A percentile compares a stretch with the other conserved stretches of the same genome.
phyloP scores from a whole-genome alignment of 37 sponge, comb jelly and placozoan genomes.

The Crambe crambe region DNA sequence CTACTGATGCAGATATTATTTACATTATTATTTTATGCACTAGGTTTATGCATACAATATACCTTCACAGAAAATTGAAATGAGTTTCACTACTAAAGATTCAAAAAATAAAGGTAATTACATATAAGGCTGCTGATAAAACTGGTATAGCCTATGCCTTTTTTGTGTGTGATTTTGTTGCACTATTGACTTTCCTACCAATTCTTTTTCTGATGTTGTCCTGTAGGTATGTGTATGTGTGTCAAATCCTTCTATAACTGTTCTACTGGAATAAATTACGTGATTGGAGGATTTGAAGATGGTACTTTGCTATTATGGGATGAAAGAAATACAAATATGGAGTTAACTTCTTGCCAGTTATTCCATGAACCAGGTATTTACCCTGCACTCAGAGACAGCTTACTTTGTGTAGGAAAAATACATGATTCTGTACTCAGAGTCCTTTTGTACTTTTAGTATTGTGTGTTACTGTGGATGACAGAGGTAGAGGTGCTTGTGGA shows the following conservation, averaged over 20 bases:
- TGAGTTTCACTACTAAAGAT: neutral
- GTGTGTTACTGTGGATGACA: neutral
- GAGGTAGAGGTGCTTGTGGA: constrained; percentile 31
- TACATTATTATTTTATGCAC: too few relatives aligned
- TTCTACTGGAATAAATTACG: constrained; percentile 2
- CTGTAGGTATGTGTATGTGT: constrained; percentile 62
- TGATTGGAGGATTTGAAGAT: constrained; percentile 75
- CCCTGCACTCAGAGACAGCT: too few relatives aligned
- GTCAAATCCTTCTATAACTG: neutral
- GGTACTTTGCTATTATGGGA: constrained; percentile 69
- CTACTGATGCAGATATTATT: too few relatives aligned
- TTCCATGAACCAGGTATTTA: constrained; percentile 59
- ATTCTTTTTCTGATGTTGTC: too few relatives aligned
- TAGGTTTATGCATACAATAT: neutral
- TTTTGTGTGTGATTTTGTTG: too few relatives aligned
- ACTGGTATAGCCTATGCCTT: too few relatives aligned
- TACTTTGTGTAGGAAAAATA: too few relatives aligned
- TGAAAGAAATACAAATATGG: constrained; percentile 9
- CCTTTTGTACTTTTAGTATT: neutral
- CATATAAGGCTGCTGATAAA: too few relatives aligned
- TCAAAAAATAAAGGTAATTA: neutral
- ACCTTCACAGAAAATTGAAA: neutral
- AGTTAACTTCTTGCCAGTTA: constrained; percentile 32
- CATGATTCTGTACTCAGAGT: too few relatives aligned
- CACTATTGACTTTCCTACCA: too few relatives aligned